Evolutionary conservation across 2,113 vertebrate species (phyloP), one percentile per base, ranked within the genome.

Genomic region (Mionectes macconnelli): DNA sequence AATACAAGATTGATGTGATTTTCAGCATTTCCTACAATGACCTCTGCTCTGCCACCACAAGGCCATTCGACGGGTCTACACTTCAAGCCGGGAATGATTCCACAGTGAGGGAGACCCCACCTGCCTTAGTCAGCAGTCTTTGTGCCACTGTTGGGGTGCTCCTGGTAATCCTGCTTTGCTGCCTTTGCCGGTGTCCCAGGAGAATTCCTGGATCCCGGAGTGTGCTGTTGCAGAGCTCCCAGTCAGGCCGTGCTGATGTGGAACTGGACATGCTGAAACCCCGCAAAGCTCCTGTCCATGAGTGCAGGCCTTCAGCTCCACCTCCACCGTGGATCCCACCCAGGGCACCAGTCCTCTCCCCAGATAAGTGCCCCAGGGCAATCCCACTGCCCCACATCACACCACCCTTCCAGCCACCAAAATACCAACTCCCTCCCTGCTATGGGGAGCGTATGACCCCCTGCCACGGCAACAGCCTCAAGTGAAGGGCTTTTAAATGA

Each of bases 1-100:
- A 97, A 87, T 96, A 97, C 83, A 97, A 93, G 37, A 91, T 96
- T 3, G 72, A 76, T 28, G 60, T 42, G 2, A n/a, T 90, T 59
- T 89, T 90, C 67, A 93, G 94, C 10, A 55, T 97, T 15, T 91
- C 50, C 12, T 94, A 90, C 13, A 64, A n/a, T 1, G 56, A 64
- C 45, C 53, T 40, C 72, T 97, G 97, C 33, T 77, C 92, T 35
- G 20, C 56, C 19, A 19, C 28, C 31, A 50, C 63, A 11, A 40
- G 89, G 33, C 40, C 42, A 3, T 14, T 45, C 1, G 9, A 80
- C 1, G 8, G 45, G 37, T 28, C 52, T 2, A 42, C 12, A 2
- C 44, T 40, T 22, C 77, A 56, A 9, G 30, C n/a, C 12, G 39
- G 69, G 63, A 66, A 49, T 1, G 73, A 68, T 35, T 79, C 49